A percentile compares a stretch with the other conserved stretches of the same genome.
Evolutionary conservation across 2,888 invertebrate genomes (phyloP).

Genomic region (Gisinianus flammeolus): DNA sequence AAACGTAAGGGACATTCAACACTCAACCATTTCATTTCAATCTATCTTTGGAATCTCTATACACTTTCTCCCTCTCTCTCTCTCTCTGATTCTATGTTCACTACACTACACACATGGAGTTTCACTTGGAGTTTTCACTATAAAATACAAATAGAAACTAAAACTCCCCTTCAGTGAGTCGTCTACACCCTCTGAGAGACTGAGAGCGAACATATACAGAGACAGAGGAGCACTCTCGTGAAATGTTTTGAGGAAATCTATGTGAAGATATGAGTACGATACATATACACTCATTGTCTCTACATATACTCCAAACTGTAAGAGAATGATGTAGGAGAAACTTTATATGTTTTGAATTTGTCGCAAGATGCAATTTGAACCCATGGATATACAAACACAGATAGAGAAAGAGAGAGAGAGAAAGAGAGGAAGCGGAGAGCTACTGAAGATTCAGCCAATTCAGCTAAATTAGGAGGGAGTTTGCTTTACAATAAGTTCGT

Average conservation of each 20-base stretch:
- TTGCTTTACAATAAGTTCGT: slow-evolving; percentile 67
- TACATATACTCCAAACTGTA: neutral
- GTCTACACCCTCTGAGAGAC: neutral
- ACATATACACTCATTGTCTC: neutral
- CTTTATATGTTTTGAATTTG: neutral
- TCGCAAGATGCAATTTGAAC: neutral
- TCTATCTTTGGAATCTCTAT: neutral
- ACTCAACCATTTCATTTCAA: neutral
- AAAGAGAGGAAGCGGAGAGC: neutral
- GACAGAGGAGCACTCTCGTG: neutral
- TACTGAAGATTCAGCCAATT: slow-evolving; percentile 28
- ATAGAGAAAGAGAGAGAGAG: slow-evolving; percentile 27
- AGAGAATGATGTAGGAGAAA: too few species aligned
- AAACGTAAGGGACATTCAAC: neutral
- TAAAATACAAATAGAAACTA: slow-evolving; percentile 6
- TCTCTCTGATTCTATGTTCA: neutral
- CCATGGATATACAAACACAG: neutral
- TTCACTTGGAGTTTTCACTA: neutral
- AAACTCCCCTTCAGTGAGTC: neutral
- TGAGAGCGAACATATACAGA: neutral
- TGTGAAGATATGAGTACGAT: neutral
- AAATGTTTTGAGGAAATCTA: neutral
- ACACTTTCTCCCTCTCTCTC: slow-evolving; percentile 3
- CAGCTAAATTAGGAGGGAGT: slow-evolving; percentile 63
- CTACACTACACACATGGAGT: neutral